Evolutionary conservation across 2,797 vertebrate species (phyloP).

Genomic region (Gouania willdenowi): DNA sequence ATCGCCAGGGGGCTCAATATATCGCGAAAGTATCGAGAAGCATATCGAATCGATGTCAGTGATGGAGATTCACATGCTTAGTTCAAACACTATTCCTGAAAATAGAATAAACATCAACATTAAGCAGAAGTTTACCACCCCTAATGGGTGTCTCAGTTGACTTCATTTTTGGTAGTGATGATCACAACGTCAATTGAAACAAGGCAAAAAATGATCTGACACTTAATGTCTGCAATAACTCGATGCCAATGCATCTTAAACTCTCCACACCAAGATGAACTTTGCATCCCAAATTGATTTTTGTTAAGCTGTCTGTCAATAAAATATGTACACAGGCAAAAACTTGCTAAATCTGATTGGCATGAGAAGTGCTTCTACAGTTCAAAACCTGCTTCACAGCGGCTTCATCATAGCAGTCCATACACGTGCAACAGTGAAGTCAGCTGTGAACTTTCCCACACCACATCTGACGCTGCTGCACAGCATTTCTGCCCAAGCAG

Average conservation of each 20-base stretch:
- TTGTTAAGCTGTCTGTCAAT: constrained; percentile 15
- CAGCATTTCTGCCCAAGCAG: background rate
- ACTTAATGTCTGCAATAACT: no score
- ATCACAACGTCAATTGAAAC: no score
- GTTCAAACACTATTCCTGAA: no score
- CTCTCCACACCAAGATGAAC: background rate
- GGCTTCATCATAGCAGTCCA: background rate
- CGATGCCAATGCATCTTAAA: background rate
- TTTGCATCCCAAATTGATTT: constrained; percentile 3
- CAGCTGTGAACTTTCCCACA: background rate
- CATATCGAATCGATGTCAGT: no score
- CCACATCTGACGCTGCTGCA: background rate
- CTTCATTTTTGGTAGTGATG: no score
- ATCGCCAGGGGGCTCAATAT: no score
- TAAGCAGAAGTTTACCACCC: no score
- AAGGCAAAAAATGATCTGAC: no score
- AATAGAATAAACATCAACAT: no score
- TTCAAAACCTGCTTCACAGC: constrained; percentile 15
- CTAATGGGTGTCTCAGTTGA: no score
- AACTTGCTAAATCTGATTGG: constrained; percentile 19
- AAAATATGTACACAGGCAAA: constrained; percentile 30
- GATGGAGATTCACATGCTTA: no score
- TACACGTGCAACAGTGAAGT: background rate
- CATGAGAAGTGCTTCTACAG: constrained; percentile 10
- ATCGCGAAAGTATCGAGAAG: no score